Evolutionary conservation across 2,797 vertebrate species (phyloP).

Genomic region (Pempheris klunzingeri): DNA sequence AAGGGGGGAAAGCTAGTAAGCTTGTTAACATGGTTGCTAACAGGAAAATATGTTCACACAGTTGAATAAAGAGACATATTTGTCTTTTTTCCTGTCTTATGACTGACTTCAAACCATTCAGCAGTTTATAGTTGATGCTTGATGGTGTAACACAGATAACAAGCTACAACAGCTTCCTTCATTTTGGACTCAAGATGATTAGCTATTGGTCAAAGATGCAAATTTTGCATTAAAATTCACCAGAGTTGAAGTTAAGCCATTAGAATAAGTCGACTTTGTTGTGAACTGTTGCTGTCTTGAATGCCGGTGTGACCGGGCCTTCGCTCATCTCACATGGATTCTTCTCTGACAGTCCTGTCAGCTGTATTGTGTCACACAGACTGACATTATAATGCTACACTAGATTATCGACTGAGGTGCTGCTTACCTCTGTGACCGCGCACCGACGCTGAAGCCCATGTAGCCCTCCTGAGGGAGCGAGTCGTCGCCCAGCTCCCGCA

Average conservation of each 20-base stretch:
- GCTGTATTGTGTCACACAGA: background rate
- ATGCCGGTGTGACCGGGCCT: background rate
- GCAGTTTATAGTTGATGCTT: background rate
- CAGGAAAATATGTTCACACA: no score
- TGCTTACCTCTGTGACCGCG: slow-evolving; percentile 94
- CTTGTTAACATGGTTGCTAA: no score
- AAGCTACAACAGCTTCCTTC: background rate
- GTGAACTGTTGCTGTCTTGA: no score
- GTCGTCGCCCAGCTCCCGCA: slow-evolving; percentile 96
- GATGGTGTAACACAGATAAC: background rate
- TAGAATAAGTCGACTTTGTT: no score
- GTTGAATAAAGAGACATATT: background rate
- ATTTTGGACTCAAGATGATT: background rate
- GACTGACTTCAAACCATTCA: background rate
- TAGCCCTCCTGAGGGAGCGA: slow-evolving; percentile 97
- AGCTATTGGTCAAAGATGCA: background rate
- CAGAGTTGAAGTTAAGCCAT: background rate
- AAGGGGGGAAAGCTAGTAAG: no score
- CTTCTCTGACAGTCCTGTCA: background rate
- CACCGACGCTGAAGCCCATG: slow-evolving; percentile 97
- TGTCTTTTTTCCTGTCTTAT: background rate
- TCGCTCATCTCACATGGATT: background rate
- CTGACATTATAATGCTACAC: no score
- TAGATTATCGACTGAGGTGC: background rate
- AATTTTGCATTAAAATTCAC: no score